These are phyloP conservation scores for Cephus sareptanus DNA, from an alignment of 2,888 invertebrate species.

Conservation along the genomic window DNA sequence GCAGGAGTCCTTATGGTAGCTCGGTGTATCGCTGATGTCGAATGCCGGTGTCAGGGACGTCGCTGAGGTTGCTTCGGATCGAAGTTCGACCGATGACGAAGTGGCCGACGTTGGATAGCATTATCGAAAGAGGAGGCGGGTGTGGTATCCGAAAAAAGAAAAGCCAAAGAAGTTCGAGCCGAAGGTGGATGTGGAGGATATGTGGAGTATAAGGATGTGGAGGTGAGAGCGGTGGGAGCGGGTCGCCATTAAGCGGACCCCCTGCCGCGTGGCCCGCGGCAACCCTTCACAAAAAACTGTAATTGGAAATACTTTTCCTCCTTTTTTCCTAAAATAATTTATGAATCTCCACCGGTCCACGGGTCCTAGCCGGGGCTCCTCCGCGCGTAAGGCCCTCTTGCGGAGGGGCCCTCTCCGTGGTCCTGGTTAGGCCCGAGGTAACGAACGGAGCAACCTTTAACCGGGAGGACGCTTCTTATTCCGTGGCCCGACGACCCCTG, in stretches of 20 bases:
- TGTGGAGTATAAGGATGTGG: slow-evolving; percentile 31
- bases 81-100: not conserved
- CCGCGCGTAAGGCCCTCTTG: not conserved
- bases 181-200: slow-evolving; percentile 21
- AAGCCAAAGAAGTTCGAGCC: slow-evolving; percentile 27
- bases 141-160: slow-evolving; percentile 16
- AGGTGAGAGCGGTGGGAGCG: slow-evolving; percentile 58
- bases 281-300: slow-evolving; percentile 67
- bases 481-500: slow-evolving; percentile 29
- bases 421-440: not conserved
- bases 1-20: not conserved
- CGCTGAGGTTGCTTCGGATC: not conserved
- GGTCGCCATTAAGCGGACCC: slow-evolving; percentile 67
- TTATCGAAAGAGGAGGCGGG: slow-evolving; percentile 26
- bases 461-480: slow-evolving; percentile 36
- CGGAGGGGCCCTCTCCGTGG: not conserved
- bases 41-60: not conserved
- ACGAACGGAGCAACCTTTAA: slow-evolving; percentile 7
- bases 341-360: slow-evolving; percentile 58
- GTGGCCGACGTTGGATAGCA: not conserved
- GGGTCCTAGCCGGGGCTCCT: slow-evolving; percentile 20
- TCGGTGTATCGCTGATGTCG: not conserved
- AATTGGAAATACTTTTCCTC: slow-evolving; percentile 67
- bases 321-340: slow-evolving; percentile 66
- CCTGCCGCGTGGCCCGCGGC: slow-evolving; percentile 66